Conservation (phyloP, 1,140 invertebrate genomes). For the Octopus sinensis region DNA sequence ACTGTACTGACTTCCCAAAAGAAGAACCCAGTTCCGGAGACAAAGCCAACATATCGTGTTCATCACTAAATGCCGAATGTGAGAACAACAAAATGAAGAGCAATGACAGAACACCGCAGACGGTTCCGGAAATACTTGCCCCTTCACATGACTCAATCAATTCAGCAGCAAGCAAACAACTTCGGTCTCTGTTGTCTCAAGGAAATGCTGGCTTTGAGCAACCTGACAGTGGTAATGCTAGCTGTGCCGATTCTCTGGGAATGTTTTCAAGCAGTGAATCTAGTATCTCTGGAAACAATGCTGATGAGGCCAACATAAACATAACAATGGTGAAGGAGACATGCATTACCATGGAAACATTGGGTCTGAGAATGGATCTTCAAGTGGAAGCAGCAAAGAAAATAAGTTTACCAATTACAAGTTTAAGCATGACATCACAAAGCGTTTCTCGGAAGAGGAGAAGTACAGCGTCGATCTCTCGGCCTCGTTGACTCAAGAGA, state of each 20-base stretch:
- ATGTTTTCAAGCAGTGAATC: constrained; percentile 19
- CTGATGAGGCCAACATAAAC: constrained; percentile 23
- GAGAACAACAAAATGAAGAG: not conserved
- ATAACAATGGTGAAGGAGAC: constrained; percentile 26
- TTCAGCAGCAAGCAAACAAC: not conserved
- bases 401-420: constrained; percentile 68
- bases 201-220: not conserved
- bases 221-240: constrained; percentile 6
- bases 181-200: not conserved
- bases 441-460: constrained; percentile 68
- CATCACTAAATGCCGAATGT: not conserved
- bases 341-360: constrained; percentile 24
- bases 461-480: constrained; percentile 37
- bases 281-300: constrained; percentile 24
- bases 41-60: not conserved
- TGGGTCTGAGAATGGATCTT: not conserved
- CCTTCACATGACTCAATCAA: constrained; percentile 1
- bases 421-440: constrained; percentile 91
- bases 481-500: constrained; percentile 22
- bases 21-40: not conserved
- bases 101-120: not conserved
- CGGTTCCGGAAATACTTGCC: not conserved
- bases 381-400: constrained; percentile 11
- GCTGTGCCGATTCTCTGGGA: constrained; percentile 17
- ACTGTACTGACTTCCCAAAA: not conserved